Base-by-base conservation (phyloP, 2,797 vertebrate genomes). In the Sylvia borin region DNA sequence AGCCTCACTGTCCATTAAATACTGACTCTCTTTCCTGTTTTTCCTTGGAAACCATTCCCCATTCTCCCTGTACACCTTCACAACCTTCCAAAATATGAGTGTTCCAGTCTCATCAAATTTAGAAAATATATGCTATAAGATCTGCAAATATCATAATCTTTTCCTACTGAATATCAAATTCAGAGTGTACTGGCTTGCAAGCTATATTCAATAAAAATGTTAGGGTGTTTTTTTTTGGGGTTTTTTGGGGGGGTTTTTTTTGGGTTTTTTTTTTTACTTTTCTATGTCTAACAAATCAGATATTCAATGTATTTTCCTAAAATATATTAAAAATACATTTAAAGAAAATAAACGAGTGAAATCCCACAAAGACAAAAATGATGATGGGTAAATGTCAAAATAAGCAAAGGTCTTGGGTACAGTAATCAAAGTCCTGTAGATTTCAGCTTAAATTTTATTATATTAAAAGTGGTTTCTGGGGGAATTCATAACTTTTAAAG, bases 291-390 rank as follows among this genome's bases (percentile, higher is more conserved):
- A 40, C 43, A 32, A 64, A n/a, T 53, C 71, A 85, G 66, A 95
- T n/a, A n/a, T n/a, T n/a, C n/a, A n/a, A n/a, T n/a, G n/a, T 81
- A 88, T 96, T 93, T 96, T 94, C 34, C 32, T 54, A 84, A 50
- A 93, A 36, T 36, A 36, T 36, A 36, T 36, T 36, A 10, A 70
- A 85, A 77, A 66, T 21, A 92, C n/a, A 67, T 79, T 88, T 85
- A 77, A 80, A 90, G 26, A 85, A 10, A 29, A 45, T 42, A 86
- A 83, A 95, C 89, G 58, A 75, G 53, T 83, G 26, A 70, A 94
- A 88, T 27, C 26, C 16, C 29, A 51, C 7, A 84, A 80, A 81
- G 70, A 62, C 58, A 62, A 65, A 11, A 84, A 82, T 68, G 51
- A 70, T 61, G 73, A 91, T 22, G 12, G 11, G 1, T 38, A 65